Evolutionary conservation across 1,140 invertebrate species (phyloP), one percentile per base, ranked within the genome.

Genomic region (Microplitis demolitor): DNA sequence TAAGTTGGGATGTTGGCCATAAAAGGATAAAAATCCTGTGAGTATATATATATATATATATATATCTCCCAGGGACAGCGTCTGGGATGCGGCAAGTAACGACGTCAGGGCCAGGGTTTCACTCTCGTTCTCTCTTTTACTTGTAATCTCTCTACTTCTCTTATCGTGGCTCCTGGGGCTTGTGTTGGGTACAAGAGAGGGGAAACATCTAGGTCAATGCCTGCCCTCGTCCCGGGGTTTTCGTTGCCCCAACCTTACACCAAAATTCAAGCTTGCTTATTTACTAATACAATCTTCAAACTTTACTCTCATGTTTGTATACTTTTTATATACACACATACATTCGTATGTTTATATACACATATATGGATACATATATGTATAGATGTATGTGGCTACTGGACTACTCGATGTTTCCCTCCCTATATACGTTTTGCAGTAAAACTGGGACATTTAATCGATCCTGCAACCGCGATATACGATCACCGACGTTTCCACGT

Each of bases 201-300:
- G 71, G 64, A 54, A 66, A 62, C 73, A 77, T 77, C 76, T 77
- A 73, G 76, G 76, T 77, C 76, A 77, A 77, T 77, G 76, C 71
- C 76, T 77, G 73, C 69, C 71, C 68, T 75, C 75, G 72, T 69
- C 72, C 75, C 73, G 73, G 72, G 75, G 69, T 74, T 76, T 67
- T 61, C 75, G 39, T 67, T 50, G 70, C 72, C 74, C 51, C 37
- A 74, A 71, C 70, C 73, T 73, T 73, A 66, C 31, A 66, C 37
- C 31, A 62, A 72, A 60, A 50, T 16, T 14, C 11, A 4, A 53
- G 4, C 24, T 54, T 13, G 16, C 31, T 53, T 53, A 24, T 39
- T 6, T 13, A 34, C 31, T 24, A 63, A 31, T 54, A 13, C 45
- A 53, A 13, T 50, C 34, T 35, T 34, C 8, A 14, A 31, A 24